Evolutionary conservation across 2,888 invertebrate species (phyloP), one percentile per base, ranked within the genome.

Genomic region (Meteorus cinctellus): DNA sequence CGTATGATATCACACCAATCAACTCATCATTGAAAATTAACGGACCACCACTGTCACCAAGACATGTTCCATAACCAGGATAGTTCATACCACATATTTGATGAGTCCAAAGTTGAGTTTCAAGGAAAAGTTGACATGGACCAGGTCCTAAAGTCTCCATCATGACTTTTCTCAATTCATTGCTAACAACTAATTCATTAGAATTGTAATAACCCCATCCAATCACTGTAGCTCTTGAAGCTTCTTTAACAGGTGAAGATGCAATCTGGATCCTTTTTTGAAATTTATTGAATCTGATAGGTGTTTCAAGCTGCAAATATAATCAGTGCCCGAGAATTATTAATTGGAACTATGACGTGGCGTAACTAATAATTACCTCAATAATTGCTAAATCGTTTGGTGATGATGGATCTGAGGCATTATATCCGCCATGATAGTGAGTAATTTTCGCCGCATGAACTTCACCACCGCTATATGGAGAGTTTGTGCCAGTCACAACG

Each of bases 1-100:
- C 81, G 24, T 74, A 82, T 5, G 81, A 81, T 2, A 82, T 80
- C 6, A 83, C 34, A 16, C 83, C 82, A 19, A 80, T 60, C 14
- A 81, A 51, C 48, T 51, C 45, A n/a, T 70, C 24, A 10, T 77
- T 70, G 34, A 62, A 66, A 36, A 72, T 77, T 14, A 81, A 68
- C 48, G 81, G 81, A 59, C 79, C 78, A 10, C 81, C 81, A 59
- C 80, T 80, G 55, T 81, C 81, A 62, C 78, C 81, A 74, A 77
- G 8, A 19, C 80, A 80, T 8, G 69, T 67, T 51, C 77, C 77
- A 1, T 4, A 3, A n/a, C 78, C 76, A n/a, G 16, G 1, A 24
- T 55, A 51, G 31, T 34, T 48, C 3, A 24, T 48, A 16, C 75
- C 76, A 51, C 78, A 80, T 1, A 80, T 48, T 67, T 80, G 77